These are phyloP conservation scores for Cyaniris semiargus DNA, from an alignment of 2,888 invertebrate species.

Conservation along the genomic window DNA sequence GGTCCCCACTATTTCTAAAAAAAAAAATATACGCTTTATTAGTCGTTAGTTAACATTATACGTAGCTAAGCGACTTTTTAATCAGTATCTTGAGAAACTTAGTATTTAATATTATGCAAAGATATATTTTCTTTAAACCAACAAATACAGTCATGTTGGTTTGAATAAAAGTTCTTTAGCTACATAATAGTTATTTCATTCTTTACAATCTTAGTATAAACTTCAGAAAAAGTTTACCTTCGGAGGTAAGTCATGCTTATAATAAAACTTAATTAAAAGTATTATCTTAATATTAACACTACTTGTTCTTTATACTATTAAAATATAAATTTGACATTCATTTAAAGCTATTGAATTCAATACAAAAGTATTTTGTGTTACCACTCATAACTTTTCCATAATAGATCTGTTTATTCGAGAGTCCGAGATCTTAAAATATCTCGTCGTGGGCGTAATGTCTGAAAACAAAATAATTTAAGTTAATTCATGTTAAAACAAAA, in stretches of 20 bases:
- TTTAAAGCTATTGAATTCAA: constrained; percentile 47
- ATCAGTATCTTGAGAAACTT: no score
- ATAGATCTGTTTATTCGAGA: neutral
- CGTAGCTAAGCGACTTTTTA: no score
- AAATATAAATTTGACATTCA: constrained; percentile 41
- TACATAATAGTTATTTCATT: neutral
- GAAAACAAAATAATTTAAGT: constrained; percentile 27
- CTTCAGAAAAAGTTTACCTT: neutral
- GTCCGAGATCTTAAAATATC: constrained; percentile 1
- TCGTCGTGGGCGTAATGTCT: constrained; percentile 28
- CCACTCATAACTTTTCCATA: neutral
- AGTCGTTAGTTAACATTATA: no score
- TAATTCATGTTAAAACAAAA: no score
- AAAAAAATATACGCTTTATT: neutral
- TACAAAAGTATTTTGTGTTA: constrained; percentile 31
- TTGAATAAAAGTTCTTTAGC: neutral
- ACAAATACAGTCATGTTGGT: neutral
- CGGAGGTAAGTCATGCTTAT: neutral
- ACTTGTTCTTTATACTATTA: neutral
- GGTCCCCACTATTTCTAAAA: neutral
- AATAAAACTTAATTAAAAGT: neutral
- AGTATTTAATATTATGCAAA: no score
- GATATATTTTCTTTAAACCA: neutral
- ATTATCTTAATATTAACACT: neutral
- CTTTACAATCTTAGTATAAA: neutral